Conservation (phyloP, 1,140 invertebrate species). For the Calephelis nemesis region DNA sequence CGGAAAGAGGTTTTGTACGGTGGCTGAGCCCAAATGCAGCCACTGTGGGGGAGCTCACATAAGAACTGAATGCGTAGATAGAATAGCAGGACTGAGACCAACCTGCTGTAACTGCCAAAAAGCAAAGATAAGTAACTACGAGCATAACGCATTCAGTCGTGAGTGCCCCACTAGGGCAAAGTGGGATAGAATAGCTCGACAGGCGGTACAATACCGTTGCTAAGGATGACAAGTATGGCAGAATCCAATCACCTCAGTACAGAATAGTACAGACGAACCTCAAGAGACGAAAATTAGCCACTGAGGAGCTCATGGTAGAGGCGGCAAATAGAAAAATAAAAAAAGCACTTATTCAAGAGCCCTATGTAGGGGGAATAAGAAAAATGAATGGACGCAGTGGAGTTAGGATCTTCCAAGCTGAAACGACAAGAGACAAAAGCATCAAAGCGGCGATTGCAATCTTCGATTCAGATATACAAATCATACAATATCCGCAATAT, state of each 20-base stretch:
- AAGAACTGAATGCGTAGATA: slow-evolving; percentile 17
- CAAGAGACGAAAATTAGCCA: slow-evolving; percentile 21
- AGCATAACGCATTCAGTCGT: too few species aligned
- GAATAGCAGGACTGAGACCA: neutral
- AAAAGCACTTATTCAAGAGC: slow-evolving; percentile 24
- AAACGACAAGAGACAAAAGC: neutral
- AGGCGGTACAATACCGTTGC: too few species aligned
- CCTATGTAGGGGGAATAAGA: slow-evolving; percentile 19
- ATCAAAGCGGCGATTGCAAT: slow-evolving; percentile 21
- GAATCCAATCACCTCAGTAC: too few species aligned
- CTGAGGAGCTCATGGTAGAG: slow-evolving; percentile 23
- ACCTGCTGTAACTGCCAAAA: neutral
- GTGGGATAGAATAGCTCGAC: too few species aligned
- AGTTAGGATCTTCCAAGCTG: slow-evolving; percentile 20
- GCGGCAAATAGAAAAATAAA: neutral
- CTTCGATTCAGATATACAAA: slow-evolving; percentile 13
- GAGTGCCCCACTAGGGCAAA: too few species aligned
- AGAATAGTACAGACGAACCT: slow-evolving; percentile 21
- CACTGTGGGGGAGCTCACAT: slow-evolving; percentile 26
- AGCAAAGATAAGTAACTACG: neutral
- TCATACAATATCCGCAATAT: neutral
- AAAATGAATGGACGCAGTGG: neutral
- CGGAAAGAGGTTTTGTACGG: slow-evolving; percentile 20
- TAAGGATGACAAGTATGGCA: too few species aligned
- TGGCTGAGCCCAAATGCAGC: slow-evolving; percentile 14